Percentiles rank a stretch among this genome's conserved stretches.
Conservation (phyloP, 2,113 vertebrate genomes). For the Psilopsiagon aurifrons region DNA sequence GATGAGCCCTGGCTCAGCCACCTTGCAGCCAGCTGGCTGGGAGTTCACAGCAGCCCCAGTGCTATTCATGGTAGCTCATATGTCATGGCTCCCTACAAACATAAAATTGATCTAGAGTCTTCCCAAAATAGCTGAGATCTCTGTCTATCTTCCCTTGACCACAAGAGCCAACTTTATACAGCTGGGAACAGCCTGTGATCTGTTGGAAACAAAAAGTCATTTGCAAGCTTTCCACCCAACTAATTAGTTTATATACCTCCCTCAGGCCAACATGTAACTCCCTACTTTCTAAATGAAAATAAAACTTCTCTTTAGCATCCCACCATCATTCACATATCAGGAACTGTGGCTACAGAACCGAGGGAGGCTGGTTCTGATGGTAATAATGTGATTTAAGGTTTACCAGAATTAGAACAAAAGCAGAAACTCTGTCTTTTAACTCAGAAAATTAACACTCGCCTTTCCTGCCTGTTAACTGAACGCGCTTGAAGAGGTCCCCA, state of each 20-base stretch:
- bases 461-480: neutral
- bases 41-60: slow-evolving; percentile 6
- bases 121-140: slow-evolving; percentile 1
- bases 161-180: neutral
- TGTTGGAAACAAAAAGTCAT: slow-evolving; percentile 20
- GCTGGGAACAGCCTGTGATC: neutral
- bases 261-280: neutral
- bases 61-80: slow-evolving; percentile 11
- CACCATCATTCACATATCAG: neutral
- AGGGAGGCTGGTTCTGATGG: neutral
- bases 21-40: slow-evolving; percentile 46
- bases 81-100: neutral
- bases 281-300: neutral
- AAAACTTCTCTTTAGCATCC: neutral
- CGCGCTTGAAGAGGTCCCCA: neutral
- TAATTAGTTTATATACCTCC: neutral
- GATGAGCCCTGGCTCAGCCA: neutral
- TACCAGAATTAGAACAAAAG: neutral
- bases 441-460: neutral
- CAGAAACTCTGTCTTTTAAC: neutral
- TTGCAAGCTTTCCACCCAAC: slow-evolving; percentile 25
- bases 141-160: neutral
- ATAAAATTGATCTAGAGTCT: slow-evolving; percentile 38
- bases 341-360: fast-evolving
- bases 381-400: neutral